phyloP scores from a whole-genome alignment of 2,797 vertebrate genomes.

The Lagocephalus sceleratus region DNA sequence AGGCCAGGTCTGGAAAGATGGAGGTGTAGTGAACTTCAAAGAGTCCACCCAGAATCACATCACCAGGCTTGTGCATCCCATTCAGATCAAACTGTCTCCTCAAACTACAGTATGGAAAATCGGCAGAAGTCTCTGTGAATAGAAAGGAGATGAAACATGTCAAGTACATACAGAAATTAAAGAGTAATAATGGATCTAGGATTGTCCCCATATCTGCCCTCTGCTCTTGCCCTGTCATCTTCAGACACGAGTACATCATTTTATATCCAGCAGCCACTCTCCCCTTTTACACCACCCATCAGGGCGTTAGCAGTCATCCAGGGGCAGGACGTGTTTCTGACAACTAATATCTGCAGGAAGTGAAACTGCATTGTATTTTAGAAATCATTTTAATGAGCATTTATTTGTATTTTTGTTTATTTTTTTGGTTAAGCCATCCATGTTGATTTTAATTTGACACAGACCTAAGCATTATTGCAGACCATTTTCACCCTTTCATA shows the following conservation, averaged over 20 bases:
- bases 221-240: not conserved
- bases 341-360: too few species aligned
- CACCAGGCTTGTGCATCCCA: constrained; percentile 56
- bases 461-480: too few species aligned
- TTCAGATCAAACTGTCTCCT: constrained; percentile 33
- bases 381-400: too few species aligned
- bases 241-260: not conserved
- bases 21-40: constrained; percentile 68
- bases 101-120: constrained; percentile 31
- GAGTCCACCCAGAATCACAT: constrained; percentile 68
- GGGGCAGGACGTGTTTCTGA: too few species aligned
- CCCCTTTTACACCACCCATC: not conserved
- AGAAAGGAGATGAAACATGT: constrained; percentile 9
- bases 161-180: constrained; percentile 6
- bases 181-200: not conserved
- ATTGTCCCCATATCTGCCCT: constrained; percentile 25
- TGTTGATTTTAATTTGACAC: too few species aligned
- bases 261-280: constrained; percentile 22
- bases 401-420: too few species aligned
- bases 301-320: not conserved
- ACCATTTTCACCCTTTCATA: too few species aligned
- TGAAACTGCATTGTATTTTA: too few species aligned
- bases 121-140: constrained; percentile 9
- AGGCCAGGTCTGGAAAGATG: constrained; percentile 59
- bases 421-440: too few species aligned